These are phyloP conservation scores for Papilio elwesi DNA, from an alignment of 2,888 invertebrate genomes.

Conservation along the genomic window DNA sequence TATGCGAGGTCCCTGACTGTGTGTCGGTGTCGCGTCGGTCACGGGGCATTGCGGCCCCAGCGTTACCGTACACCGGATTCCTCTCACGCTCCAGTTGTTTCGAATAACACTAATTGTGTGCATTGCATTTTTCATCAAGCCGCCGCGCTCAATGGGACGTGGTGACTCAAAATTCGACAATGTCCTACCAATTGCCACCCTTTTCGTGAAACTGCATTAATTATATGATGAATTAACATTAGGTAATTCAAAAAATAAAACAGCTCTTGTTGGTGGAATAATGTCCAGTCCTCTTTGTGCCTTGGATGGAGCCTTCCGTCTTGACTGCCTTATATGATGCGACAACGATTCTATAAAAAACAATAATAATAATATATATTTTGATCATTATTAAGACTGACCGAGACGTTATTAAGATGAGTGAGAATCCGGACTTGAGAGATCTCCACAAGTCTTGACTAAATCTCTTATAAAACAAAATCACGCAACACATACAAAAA, in stretches of 20 bases:
- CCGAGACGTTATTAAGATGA: no score
- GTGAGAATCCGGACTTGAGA: neutral
- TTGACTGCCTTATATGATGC: no score
- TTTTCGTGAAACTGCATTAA: neutral
- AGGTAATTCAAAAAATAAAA: no score
- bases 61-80: slow-evolving; percentile 74
- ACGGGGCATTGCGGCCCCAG: slow-evolving; percentile 70
- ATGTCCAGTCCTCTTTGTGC: no score
- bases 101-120: slow-evolving; percentile 75
- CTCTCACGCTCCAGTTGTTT: slow-evolving; percentile 82
- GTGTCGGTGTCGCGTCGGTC: slow-evolving; percentile 58
- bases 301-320: no score
- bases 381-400: no score
- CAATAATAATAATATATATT: no score
- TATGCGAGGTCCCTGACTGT: slow-evolving; percentile 47
- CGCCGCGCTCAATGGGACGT: slow-evolving; percentile 54
- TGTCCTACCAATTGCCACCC: slow-evolving; percentile 5
- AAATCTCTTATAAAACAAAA: slow-evolving; percentile 18
- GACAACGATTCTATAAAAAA: no score
- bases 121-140: slow-evolving; percentile 66
- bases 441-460: neutral
- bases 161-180: neutral
- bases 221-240: neutral
- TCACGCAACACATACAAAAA: slow-evolving; percentile 21
- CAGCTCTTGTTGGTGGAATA: no score